Conservation (phyloP, 1,140 invertebrate genomes). For the Monomorium pharaonis region DNA sequence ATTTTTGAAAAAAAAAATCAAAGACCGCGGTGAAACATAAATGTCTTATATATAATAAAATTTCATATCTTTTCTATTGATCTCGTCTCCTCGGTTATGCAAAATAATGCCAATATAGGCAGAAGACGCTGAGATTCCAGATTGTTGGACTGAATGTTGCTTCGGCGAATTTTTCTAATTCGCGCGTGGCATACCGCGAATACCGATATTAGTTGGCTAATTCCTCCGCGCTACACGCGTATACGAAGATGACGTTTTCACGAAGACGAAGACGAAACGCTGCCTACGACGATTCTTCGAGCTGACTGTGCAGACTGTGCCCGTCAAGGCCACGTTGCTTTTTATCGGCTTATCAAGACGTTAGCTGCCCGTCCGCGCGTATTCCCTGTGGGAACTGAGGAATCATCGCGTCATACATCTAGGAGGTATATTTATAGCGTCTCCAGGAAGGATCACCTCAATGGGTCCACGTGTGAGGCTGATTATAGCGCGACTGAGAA, state of each 20-base stretch:
- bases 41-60: background rate
- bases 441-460: constrained; percentile 62
- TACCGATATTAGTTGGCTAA: constrained; percentile 40
- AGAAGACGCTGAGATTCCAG: background rate
- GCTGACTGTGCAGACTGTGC: constrained; percentile 66
- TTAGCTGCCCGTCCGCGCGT: constrained; percentile 33
- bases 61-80: background rate
- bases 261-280: constrained; percentile 57
- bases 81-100: too few relatives aligned
- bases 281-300: constrained; percentile 58
- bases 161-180: constrained; percentile 5
- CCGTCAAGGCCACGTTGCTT: constrained; percentile 66
- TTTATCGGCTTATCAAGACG: constrained; percentile 67
- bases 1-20: background rate
- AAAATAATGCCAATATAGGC: background rate
- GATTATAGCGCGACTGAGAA: constrained; percentile 53
- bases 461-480: constrained; percentile 47
- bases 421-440: constrained; percentile 74
- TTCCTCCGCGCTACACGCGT: constrained; percentile 29
- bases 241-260: constrained; percentile 56
- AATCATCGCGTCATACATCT: constrained; percentile 74
- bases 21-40: background rate
- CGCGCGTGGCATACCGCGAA: constrained; percentile 12
- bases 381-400: constrained; percentile 75
- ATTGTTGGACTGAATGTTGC: background rate